phyloP scores from a whole-genome alignment of 2,888 invertebrate species.

The Tetragonula carbonaria region DNA sequence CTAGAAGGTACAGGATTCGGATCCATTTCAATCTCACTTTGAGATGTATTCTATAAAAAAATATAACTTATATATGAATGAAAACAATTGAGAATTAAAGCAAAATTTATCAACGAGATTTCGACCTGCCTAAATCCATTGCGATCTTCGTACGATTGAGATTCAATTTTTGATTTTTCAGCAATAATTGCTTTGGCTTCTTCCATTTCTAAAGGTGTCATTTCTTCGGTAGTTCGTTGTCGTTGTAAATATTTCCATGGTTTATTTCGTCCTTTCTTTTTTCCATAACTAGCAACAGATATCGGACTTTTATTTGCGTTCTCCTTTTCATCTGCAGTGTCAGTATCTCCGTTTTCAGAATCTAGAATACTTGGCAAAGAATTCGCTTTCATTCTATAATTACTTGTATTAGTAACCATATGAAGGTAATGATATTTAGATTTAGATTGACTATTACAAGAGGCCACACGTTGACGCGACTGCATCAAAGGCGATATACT shows the following conservation, averaged over 20 bases:
- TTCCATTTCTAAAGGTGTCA: slow-evolving; percentile 78
- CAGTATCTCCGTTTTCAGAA: slow-evolving; percentile 88
- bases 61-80: slow-evolving; percentile 45
- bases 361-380: slow-evolving; percentile 93
- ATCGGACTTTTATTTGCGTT: slow-evolving; percentile 88
- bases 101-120: slow-evolving; percentile 36
- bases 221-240: slow-evolving; percentile 81
- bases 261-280: slow-evolving; percentile 77
- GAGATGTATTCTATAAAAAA: slow-evolving; percentile 70
- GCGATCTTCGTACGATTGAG: slow-evolving; percentile 60
- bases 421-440: slow-evolving; percentile 81
- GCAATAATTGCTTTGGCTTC: slow-evolving; percentile 59
- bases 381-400: slow-evolving; percentile 87
- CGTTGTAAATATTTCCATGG: slow-evolving; percentile 81
- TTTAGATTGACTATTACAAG: slow-evolving; percentile 79
- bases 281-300: slow-evolving; percentile 85
- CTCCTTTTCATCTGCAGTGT: slow-evolving; percentile 85
- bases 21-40: slow-evolving; percentile 80
- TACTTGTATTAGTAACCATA: slow-evolving; percentile 80
- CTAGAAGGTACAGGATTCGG: slow-evolving; percentile 82
- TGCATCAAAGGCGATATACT: slow-evolving; percentile 80
- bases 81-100: neutral
- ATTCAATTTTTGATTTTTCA: slow-evolving; percentile 52
- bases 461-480: slow-evolving; percentile 78
- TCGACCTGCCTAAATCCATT: slow-evolving; percentile 74